These are phyloP conservation scores for Fregetta grallaria DNA, from an alignment of 2,113 vertebrate species.

Conservation along the genomic window DNA sequence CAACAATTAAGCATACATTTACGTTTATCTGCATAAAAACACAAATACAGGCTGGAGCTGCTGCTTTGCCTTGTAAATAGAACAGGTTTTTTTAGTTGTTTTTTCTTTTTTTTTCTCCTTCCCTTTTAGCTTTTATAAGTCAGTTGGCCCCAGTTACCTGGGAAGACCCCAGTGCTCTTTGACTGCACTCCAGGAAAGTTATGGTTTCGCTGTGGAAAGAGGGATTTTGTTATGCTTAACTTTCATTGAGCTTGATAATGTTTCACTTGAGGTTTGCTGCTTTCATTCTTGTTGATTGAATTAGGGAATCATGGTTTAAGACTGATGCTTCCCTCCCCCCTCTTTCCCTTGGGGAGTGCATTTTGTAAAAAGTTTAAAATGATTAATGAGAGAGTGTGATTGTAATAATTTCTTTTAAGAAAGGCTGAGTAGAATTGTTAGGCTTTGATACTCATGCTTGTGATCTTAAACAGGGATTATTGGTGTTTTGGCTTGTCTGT, in stretches of 20 bases:
- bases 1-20: neutral
- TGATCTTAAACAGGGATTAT: neutral
- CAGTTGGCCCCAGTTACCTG: neutral
- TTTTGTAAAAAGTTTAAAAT: neutral
- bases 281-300: neutral
- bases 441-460: neutral
- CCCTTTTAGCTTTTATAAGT: neutral
- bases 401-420: neutral
- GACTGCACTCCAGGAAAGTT: neutral
- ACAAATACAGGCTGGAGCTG: neutral
- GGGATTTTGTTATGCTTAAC: neutral
- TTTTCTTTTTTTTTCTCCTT: fast-evolving
- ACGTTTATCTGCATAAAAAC: neutral
- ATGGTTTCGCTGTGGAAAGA: fast-evolving
- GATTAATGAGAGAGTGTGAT: neutral
- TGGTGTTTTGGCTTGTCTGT: neutral
- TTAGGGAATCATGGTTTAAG: neutral
- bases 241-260: neutral
- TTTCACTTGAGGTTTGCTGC: neutral
- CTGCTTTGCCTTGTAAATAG: neutral
- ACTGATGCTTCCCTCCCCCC: neutral
- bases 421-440: neutral
- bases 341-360: neutral
- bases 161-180: neutral
- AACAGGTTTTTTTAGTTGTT: fast-evolving